Percentiles rank a stretch among this genome's conserved stretches.
Conservation (phyloP, 2,888 invertebrate species). For the Pachydiplax longipennis region DNA sequence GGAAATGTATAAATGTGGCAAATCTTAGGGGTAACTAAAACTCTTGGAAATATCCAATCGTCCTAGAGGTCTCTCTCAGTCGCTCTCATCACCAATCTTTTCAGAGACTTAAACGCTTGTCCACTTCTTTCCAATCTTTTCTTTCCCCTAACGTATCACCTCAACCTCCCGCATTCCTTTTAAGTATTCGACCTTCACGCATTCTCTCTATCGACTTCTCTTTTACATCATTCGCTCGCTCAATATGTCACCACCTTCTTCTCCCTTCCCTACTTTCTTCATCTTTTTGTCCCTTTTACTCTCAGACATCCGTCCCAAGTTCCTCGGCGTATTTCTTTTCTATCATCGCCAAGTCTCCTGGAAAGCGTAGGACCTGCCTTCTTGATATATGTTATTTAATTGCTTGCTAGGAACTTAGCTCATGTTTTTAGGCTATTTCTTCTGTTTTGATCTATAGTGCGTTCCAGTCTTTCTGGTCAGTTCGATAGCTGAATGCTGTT, state of each 20-base stretch:
- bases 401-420: too few relatives aligned
- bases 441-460: too few relatives aligned
- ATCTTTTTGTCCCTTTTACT: neutral
- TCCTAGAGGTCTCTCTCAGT: neutral
- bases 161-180: neutral
- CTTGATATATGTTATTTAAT: too few relatives aligned
- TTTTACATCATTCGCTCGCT: neutral
- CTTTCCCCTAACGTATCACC: neutral
- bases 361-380: too few relatives aligned
- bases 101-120: neutral
- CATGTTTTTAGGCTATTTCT: too few relatives aligned
- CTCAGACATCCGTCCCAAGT: neutral
- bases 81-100: neutral
- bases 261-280: neutral
- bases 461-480: too few relatives aligned
- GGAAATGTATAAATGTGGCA: too few relatives aligned
- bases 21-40: neutral
- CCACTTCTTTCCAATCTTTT: neutral
- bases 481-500: too few relatives aligned
- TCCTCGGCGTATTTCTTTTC: neutral
- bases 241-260: neutral
- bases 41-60: neutral
- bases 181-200: neutral
- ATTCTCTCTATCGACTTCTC: neutral
- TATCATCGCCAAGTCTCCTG: too few relatives aligned